Percentiles rank a stretch among this genome's conserved stretches.
phyloP scores from a whole-genome alignment of 2,113 vertebrate species.

The Ctenodactylus gundi region DNA sequence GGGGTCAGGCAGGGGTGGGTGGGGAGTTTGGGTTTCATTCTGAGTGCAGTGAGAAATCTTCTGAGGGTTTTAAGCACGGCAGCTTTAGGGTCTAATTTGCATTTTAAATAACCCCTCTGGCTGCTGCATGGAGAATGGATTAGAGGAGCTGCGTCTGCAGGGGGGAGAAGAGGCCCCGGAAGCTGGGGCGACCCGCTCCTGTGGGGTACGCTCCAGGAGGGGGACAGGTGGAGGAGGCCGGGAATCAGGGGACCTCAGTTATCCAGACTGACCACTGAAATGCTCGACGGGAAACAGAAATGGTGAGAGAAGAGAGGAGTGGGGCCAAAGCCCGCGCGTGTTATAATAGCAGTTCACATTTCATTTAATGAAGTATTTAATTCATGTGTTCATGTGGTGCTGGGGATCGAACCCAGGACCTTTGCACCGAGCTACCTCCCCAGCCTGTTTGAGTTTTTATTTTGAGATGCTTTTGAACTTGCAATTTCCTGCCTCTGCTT shows the following conservation, averaged over 20 bases:
- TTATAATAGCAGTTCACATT: no score
- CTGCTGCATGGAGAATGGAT: constrained; percentile 46
- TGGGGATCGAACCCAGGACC: no score
- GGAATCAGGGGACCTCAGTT: neutral
- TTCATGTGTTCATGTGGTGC: no score
- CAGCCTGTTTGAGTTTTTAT: no score
- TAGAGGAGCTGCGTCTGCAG: neutral
- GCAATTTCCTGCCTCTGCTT: no score
- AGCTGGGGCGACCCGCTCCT: no score
- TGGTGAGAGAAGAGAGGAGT: neutral
- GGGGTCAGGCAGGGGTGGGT: neutral
- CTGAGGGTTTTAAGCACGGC: constrained; percentile 9
- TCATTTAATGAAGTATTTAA: no score
- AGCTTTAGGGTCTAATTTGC: constrained; percentile 51
- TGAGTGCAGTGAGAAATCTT: neutral
- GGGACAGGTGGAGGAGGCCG: neutral
- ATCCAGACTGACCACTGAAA: neutral
- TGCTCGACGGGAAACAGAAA: neutral
- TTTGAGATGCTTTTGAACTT: no score
- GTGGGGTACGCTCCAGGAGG: no score
- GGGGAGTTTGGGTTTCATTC: constrained; percentile 7
- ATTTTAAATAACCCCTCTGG: constrained; percentile 61
- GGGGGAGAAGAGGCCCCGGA: no score
- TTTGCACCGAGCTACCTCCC: no score
- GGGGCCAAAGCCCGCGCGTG: no score